phyloP scores from a whole-genome alignment of 2,888 invertebrate genomes.

The Meteorus cinctellus region DNA sequence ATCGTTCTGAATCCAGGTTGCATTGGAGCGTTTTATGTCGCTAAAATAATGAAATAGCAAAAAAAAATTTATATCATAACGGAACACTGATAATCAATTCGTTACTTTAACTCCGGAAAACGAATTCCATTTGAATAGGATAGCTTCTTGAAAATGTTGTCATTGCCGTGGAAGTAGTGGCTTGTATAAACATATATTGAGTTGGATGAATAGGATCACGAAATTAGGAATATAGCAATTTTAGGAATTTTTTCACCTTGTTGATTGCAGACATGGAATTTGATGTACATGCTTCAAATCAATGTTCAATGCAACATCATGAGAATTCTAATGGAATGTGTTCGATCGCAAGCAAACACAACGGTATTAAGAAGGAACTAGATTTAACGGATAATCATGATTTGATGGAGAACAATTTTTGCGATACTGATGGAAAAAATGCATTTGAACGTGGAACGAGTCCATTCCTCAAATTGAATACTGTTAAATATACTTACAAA shows the following conservation, averaged over 20 bases:
- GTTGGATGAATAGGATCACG: not conserved
- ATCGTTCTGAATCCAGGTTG: constrained; percentile 46
- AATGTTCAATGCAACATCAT: constrained; percentile 35
- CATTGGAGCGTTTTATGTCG: constrained; percentile 22
- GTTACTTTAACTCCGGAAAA: no score
- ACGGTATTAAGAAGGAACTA: constrained; percentile 25
- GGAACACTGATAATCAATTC: not conserved
- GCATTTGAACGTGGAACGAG: constrained; percentile 16
- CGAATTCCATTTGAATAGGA: no score
- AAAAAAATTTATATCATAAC: not conserved
- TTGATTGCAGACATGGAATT: constrained; percentile 51
- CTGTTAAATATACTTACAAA: not conserved
- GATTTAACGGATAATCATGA: constrained; percentile 40
- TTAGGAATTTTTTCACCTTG: constrained; percentile 38
- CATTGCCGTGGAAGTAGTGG: not conserved
- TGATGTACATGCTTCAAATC: constrained; percentile 42
- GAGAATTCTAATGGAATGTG: constrained; percentile 39
- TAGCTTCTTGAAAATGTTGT: not conserved
- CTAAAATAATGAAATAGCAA: not conserved
- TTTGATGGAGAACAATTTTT: constrained; percentile 36
- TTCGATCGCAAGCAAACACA: constrained; percentile 30
- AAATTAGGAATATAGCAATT: constrained; percentile 6
- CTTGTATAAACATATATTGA: not conserved
- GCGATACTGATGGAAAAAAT: constrained; percentile 27
- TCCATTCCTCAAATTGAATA: not conserved